These are phyloP conservation scores for Acanthosepion esculentum DNA, from an alignment of 2,888 invertebrate genomes.

Conservation along the genomic window DNA sequence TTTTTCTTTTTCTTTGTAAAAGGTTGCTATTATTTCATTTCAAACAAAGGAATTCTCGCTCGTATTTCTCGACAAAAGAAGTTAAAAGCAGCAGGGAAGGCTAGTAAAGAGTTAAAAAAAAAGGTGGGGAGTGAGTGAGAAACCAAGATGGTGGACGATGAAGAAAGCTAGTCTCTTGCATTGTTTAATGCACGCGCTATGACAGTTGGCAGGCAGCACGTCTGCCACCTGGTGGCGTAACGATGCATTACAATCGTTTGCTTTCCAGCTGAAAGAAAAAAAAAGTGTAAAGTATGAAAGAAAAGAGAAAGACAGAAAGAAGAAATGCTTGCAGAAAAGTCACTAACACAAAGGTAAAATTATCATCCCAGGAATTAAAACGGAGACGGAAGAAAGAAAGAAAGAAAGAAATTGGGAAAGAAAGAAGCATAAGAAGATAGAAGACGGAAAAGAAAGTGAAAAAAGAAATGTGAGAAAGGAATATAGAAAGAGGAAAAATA, in stretches of 20 bases:
- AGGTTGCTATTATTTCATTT: conserved; percentile 33
- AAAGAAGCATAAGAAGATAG: not conserved
- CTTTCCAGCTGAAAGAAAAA: not conserved
- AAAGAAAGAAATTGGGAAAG: not conserved
- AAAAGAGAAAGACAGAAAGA: not conserved
- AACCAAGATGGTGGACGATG: not conserved
- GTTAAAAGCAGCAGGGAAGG: not conserved
- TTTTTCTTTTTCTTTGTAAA: not conserved
- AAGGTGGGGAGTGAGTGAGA: not conserved
- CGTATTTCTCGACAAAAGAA: not conserved
- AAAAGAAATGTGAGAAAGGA: too few relatives aligned
- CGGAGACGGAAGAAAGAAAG: not conserved
- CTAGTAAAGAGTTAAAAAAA: not conserved
- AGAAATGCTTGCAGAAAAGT: not conserved
- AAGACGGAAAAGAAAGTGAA: too few relatives aligned
- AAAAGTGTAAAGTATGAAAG: not conserved
- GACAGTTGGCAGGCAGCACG: conserved; percentile 33
- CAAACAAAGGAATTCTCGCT: not conserved
- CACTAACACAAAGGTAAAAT: not conserved
- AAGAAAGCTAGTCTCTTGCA: not conserved
- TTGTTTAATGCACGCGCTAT: not conserved
- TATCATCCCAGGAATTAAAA: not conserved
- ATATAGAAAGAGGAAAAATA: too few relatives aligned
- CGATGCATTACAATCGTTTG: not conserved
- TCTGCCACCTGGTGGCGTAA: conserved; percentile 33